A percentile compares a stretch with the other conserved stretches of the same genome.
Conservation (phyloP, 2,113 vertebrate genomes). For the Haemorhous mexicanus region DNA sequence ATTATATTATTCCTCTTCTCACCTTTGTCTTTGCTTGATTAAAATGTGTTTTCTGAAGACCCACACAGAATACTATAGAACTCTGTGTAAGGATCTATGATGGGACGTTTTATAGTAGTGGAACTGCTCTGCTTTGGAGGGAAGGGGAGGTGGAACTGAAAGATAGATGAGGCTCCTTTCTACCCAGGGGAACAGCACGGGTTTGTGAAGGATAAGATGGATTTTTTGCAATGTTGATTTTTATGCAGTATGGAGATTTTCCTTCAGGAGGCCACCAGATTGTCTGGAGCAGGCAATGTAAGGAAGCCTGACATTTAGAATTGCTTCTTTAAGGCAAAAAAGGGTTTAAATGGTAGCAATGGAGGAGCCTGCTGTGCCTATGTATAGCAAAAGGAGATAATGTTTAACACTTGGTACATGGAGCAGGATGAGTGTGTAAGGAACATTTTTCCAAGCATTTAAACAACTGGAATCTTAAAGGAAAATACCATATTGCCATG, state of each 20-base stretch:
- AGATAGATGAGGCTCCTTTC: not conserved
- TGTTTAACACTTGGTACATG: not conserved
- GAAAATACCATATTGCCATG: not conserved
- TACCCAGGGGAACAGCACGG: not conserved
- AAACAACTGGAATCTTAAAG: not conserved
- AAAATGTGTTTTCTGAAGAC: not conserved
- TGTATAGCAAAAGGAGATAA: not conserved
- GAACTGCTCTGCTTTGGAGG: not conserved
- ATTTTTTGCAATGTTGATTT: not conserved
- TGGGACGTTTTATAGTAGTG: not conserved
- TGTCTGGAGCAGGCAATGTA: not conserved
- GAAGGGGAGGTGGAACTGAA: not conserved
- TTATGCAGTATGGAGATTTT: not conserved
- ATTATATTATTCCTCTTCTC: not conserved
- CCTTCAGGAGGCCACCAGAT: not conserved
- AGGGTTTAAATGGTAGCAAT: not conserved
- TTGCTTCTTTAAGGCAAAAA: not conserved
- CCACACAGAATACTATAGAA: not conserved
- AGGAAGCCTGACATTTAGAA: not conserved
- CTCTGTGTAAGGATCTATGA: not conserved
- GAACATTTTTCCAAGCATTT: not conserved
- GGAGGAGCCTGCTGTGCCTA: not conserved
- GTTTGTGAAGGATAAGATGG: not conserved
- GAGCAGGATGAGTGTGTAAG: not conserved
- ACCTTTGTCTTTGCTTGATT: not conserved